Evolutionary conservation across 2,888 invertebrate genomes (phyloP).

Genomic region (Cotesia congregata): DNA sequence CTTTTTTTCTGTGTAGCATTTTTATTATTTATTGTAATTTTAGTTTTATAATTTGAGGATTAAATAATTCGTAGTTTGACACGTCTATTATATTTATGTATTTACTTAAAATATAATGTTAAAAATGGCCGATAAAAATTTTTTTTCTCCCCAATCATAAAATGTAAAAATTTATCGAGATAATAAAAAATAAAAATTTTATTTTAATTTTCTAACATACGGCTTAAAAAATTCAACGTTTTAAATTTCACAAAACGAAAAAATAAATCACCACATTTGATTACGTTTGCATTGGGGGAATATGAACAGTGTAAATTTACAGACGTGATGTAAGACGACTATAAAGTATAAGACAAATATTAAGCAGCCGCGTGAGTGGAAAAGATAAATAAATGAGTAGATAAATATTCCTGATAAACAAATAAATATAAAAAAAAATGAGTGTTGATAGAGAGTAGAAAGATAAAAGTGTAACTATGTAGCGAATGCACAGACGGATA

Average conservation of each 20-base stretch:
- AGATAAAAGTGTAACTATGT: not conserved
- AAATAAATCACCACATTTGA: not conserved
- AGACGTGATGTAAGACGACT: not conserved
- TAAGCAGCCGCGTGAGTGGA: not conserved
- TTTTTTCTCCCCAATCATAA: no score
- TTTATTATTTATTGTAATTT: no score
- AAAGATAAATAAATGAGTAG: not conserved
- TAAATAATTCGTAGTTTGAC: no score
- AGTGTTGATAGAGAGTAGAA: not conserved
- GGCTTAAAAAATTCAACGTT: no score
- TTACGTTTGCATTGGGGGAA: not conserved
- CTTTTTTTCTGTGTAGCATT: no score
- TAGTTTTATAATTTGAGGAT: no score
- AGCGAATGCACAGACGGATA: slow-evolving; percentile 6
- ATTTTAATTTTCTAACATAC: no score
- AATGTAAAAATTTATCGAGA: no score
- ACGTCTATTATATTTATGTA: no score
- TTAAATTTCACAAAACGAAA: not conserved
- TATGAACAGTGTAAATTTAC: not conserved
- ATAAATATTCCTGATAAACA: not conserved
- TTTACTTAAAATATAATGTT: no score
- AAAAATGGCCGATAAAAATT: no score
- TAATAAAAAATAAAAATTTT: no score
- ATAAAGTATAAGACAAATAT: not conserved
- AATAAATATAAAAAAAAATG: not conserved